Evolutionary conservation across 2,888 invertebrate genomes (phyloP).

Genomic region (Norana najaformis): DNA sequence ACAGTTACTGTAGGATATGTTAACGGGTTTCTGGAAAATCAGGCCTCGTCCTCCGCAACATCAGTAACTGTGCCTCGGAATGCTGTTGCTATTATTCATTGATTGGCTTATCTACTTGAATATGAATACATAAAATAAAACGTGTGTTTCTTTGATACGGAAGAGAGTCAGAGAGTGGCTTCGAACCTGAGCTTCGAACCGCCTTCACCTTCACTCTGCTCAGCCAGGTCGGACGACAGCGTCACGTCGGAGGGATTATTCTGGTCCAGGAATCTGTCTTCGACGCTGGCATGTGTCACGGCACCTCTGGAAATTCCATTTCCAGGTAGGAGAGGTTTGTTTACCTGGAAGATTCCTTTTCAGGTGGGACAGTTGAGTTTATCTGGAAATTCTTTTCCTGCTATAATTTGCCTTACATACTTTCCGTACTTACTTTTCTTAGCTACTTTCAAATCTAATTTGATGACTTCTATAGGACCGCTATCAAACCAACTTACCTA

Average conservation of each 20-base stretch:
- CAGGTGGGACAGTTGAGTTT: background rate
- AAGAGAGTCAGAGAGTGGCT: background rate
- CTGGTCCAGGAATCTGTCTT: background rate
- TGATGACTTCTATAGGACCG: too few relatives aligned
- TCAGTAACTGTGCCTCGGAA: too few relatives aligned
- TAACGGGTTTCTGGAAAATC: too few relatives aligned
- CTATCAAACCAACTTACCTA: too few relatives aligned
- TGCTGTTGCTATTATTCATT: background rate
- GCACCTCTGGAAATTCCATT: conserved; percentile 3
- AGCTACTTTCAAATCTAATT: too few relatives aligned
- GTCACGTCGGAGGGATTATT: background rate
- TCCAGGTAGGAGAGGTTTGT: background rate
- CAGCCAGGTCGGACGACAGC: background rate
- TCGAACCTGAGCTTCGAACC: background rate
- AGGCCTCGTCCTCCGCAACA: too few relatives aligned
- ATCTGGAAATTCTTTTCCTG: background rate
- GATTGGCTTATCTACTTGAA: background rate
- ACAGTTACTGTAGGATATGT: too few relatives aligned
- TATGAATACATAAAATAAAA: background rate
- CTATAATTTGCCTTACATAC: too few relatives aligned
- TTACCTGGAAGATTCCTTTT: background rate
- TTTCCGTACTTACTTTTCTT: too few relatives aligned
- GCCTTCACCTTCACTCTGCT: background rate
- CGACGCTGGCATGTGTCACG: background rate
- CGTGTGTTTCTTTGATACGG: background rate